A percentile compares a stretch with the other conserved stretches of the same genome.
These are phyloP conservation scores for Aspidiotus rigidus DNA, from an alignment of 2,888 invertebrate species.

Conservation along the genomic window DNA sequence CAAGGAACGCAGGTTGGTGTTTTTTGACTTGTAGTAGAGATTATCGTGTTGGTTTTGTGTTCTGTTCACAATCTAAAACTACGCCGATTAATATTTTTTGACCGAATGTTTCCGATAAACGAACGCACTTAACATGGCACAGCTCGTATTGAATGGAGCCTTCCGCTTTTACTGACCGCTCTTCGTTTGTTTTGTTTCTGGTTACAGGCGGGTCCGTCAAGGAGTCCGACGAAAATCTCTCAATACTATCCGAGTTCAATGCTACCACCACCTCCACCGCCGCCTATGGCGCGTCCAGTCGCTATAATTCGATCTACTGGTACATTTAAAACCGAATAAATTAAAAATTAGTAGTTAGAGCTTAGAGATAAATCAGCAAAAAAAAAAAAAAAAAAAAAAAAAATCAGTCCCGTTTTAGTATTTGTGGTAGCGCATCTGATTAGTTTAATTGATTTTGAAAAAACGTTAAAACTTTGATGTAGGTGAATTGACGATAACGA, in stretches of 20 bases:
- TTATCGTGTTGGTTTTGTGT: neutral
- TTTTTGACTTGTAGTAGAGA: neutral
- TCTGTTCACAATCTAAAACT: neutral
- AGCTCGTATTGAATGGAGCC: slow-evolving; percentile 9
- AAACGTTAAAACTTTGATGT: slow-evolving; percentile 29
- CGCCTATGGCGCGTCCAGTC: slow-evolving; percentile 92
- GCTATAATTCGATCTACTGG: slow-evolving; percentile 89
- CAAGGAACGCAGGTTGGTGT: slow-evolving; percentile 57
- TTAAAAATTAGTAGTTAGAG: slow-evolving; percentile 6
- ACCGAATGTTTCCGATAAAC: neutral
- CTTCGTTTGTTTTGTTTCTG: slow-evolving; percentile 14
- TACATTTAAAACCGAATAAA: slow-evolving; percentile 40
- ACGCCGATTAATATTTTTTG: neutral
- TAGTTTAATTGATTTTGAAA: slow-evolving; percentile 24
- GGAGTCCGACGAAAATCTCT: slow-evolving; percentile 62
- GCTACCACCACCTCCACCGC: slow-evolving; percentile 88
- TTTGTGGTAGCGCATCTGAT: slow-evolving; percentile 15
- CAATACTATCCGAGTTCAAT: slow-evolving; percentile 86
- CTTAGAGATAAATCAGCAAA: neutral
- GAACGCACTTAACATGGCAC: neutral
- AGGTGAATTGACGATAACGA: slow-evolving; percentile 51
- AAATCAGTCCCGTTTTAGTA: neutral
- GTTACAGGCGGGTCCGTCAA: slow-evolving; percentile 51
- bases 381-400: slow-evolving; percentile 3
- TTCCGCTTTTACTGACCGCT: slow-evolving; percentile 5